Conservation (phyloP, 2,888 invertebrate species). For the Agrilus cyanescens region DNA sequence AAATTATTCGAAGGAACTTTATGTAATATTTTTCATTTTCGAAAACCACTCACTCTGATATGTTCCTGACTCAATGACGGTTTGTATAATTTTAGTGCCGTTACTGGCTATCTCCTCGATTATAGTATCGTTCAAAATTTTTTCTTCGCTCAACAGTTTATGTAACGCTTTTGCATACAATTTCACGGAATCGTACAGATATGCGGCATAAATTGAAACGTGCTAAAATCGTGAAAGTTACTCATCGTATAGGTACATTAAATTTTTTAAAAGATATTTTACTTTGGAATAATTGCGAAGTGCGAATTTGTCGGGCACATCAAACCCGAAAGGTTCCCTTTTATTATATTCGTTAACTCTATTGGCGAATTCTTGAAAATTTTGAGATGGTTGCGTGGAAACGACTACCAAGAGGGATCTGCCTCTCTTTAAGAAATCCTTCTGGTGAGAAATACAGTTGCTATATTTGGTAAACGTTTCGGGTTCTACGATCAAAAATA, state of each 20-base stretch:
- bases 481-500: slow-evolving; percentile 34
- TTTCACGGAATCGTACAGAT: slow-evolving; percentile 88
- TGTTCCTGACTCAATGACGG: slow-evolving; percentile 71
- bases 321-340: slow-evolving; percentile 70
- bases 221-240: slow-evolving; percentile 45
- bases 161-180: slow-evolving; percentile 82
- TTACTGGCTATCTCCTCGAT: slow-evolving; percentile 62
- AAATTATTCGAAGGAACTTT: background rate
- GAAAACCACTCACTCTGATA: slow-evolving; percentile 68
- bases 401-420: slow-evolving; percentile 80
- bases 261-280: background rate
- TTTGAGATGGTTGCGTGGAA: slow-evolving; percentile 67
- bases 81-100: slow-evolving; percentile 76
- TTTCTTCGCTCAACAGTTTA: slow-evolving; percentile 48
- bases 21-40: background rate
- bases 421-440: slow-evolving; percentile 56
- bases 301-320: slow-evolving; percentile 46
- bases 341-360: slow-evolving; percentile 70
- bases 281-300: slow-evolving; percentile 19
- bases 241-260: too few species aligned
- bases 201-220: slow-evolving; percentile 84
- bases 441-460: slow-evolving; percentile 49
- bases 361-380: slow-evolving; percentile 65
- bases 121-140: slow-evolving; percentile 42
- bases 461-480: slow-evolving; percentile 44